Percentiles rank a stretch among this genome's conserved stretches.
Conservation (phyloP, 1,140 invertebrate species). For the Ptiloglossa arizonensis region DNA sequence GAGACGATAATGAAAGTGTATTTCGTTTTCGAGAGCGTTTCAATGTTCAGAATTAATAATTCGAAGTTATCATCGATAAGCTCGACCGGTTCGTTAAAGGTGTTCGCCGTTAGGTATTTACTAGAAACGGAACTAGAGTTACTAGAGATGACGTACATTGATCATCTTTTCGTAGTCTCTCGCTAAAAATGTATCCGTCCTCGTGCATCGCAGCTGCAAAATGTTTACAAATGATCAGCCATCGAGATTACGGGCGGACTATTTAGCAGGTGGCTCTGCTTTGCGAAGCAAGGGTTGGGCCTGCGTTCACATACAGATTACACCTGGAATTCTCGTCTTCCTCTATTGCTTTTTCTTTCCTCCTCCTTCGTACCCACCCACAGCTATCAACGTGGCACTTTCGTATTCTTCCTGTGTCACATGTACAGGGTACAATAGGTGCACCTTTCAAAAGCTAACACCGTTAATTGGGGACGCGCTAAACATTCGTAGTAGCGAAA, state of each 20-base stretch:
- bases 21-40: too few relatives aligned
- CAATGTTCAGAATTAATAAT: too few relatives aligned
- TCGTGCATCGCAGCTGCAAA: neutral
- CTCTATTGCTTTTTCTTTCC: conserved; percentile 52
- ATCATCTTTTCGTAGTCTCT: too few relatives aligned
- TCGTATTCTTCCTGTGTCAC: conserved; percentile 57
- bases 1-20: neutral
- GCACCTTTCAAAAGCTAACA: conserved; percentile 66
- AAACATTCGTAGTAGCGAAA: conserved; percentile 58
- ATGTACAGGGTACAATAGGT: conserved; percentile 72
- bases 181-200: neutral
- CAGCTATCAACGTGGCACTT: conserved; percentile 40
- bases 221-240: conserved; percentile 31
- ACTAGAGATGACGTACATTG: too few relatives aligned
- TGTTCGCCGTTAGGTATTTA: too few relatives aligned
- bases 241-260: conserved; percentile 19
- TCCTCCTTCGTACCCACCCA: conserved; percentile 24
- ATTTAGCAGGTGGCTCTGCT: conserved; percentile 57
- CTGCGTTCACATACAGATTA: conserved; percentile 54
- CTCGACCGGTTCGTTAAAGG: too few relatives aligned
- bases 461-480: conserved; percentile 66
- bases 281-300: conserved; percentile 58
- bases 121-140: too few relatives aligned
- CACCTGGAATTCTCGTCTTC: conserved; percentile 45
- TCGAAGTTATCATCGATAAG: too few relatives aligned